These are phyloP conservation scores for Herpailurus yagouaroundi DNA, from an alignment of 2,113 vertebrate species.

Conservation along the genomic window DNA sequence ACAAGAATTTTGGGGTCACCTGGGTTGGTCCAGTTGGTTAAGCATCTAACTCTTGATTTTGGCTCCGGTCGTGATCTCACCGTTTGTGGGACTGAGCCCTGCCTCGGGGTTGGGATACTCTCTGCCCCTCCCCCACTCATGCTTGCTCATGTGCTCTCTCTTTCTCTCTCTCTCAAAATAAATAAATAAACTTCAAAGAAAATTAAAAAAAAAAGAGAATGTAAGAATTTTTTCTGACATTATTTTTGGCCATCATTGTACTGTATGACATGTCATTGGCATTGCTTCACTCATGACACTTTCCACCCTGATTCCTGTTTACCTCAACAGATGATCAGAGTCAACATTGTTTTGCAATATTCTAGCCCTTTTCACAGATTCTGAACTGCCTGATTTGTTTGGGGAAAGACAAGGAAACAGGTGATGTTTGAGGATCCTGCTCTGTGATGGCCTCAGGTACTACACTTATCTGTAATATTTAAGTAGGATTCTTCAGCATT, in stretches of 20 bases:
- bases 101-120: no score
- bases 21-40: no score
- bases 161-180: no score
- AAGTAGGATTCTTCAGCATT: rapidly evolving
- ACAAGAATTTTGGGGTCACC: neutral
- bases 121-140: no score
- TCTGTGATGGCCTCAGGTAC: neutral
- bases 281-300: neutral
- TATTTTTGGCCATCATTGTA: neutral
- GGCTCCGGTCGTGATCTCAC: no score
- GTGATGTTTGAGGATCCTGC: no score
- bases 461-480: rapidly evolving
- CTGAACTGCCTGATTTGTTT: neutral
- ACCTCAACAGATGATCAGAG: neutral
- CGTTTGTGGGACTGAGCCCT: no score
- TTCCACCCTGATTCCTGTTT: neutral
- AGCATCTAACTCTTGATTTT: no score
- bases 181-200: no score
- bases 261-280: neutral
- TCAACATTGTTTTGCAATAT: neutral
- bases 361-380: neutral
- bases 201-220: neutral
- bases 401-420: neutral
- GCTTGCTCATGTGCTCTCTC: no score
- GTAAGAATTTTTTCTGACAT: neutral